Base-by-base conservation (phyloP, 2,888 invertebrate species). In the Pyrocoelia pectoralis region DNA sequence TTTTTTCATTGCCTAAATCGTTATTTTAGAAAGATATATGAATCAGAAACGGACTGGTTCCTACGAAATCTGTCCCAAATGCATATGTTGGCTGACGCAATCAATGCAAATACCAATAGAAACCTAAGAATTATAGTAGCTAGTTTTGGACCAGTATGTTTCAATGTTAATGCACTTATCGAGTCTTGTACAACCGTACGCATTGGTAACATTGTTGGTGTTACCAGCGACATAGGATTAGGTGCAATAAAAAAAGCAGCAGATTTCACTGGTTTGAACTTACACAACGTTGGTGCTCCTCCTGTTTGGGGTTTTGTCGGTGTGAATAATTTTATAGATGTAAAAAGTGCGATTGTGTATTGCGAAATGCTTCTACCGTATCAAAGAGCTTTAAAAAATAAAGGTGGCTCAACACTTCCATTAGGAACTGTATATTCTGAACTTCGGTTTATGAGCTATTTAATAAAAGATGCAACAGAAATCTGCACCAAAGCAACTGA, bases 271-370 rank as follows among this genome's bases (percentile, higher is more conserved):
- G 79, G 83, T 71, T 75, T 86, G 9, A 81, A 84, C 0, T 68
- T 84, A 60, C 77, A 77, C 69, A 81, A 83, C 70, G 83, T 88
- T 70, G 83, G 84, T 72, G 86, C 85, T 57, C 86, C 88, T 6
- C 87, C 88, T 24, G 87, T 88, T 3, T 88, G 88, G 88, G 88
- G 88, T 6, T 88, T 85, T 68, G 80, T 86, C 19, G 87, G 87
- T 10, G 75, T 85, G 15, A 85, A 84, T 71, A 83, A 84, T 29
- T 81, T 85, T 57, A 82, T 87, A 4, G 88, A 88, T 74, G 74
- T 86, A 12, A 78, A 77, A 59, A 84, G 83, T 41, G 84, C 84
- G n/a, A 72, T 86, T 51, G 84, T 86, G 70, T 83, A 81, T 72
- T 84, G 84, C 62, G 80, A 85, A 67, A 76, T 83, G 38, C 84